These are phyloP conservation scores for Pecten maximus DNA, from an alignment of 2,888 invertebrate genomes.

Conservation along the genomic window DNA sequence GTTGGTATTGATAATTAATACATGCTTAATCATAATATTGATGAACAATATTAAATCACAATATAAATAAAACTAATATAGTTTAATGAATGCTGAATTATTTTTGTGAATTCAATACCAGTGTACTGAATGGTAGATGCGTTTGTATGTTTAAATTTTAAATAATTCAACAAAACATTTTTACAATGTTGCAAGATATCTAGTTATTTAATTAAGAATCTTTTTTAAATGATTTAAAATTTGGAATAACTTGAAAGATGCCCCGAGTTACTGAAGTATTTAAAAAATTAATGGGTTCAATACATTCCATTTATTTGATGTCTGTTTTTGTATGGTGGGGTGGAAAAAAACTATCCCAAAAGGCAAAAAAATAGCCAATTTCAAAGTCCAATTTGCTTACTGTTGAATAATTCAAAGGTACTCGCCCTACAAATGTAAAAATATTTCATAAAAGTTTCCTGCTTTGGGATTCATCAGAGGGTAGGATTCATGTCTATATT, in stretches of 20 bases:
- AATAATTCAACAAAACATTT: background rate
- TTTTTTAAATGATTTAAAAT: background rate
- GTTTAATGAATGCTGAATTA: background rate
- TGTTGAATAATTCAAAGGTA: conserved; percentile 24
- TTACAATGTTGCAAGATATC: background rate
- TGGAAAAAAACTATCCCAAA: background rate
- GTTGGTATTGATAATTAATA: background rate
- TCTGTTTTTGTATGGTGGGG: background rate
- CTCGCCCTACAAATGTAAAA: background rate
- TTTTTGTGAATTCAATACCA: background rate
- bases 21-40: no score
- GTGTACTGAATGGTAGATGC: no score
- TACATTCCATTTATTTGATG: background rate
- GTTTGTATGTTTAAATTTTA: no score
- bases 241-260: background rate
- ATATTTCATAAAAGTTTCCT: background rate
- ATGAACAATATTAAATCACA: no score
- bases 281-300: background rate
- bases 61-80: no score
- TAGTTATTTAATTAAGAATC: background rate
- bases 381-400: conserved; percentile 19
- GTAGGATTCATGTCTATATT: background rate
- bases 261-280: background rate
- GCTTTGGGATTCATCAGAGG: background rate
- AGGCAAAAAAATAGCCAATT: background rate